Base-by-base conservation (phyloP, 2,113 vertebrate species). In the Corydoras sp. region DNA sequence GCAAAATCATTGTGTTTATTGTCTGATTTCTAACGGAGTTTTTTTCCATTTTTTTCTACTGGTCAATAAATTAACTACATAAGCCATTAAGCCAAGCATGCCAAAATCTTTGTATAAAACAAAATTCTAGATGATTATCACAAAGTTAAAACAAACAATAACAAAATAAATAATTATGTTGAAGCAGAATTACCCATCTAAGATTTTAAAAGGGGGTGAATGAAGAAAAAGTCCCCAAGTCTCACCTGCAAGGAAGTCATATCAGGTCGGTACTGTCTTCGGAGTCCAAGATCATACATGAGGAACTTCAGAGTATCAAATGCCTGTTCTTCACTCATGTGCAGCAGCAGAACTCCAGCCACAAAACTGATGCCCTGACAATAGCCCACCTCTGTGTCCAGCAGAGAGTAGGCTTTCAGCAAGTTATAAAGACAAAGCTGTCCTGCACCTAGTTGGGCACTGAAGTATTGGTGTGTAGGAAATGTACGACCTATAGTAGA, bases 311-410 rank as follows among this genome's bases (percentile, higher is more conserved):
- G 86, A 88, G 95, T 96, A 84, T 98, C 93, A 14, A 99, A 99
- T 73, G 97, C 94, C 84, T 98, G 95, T 13, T 96, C 95, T 76
- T 99, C 97, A 31, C 93, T 95, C 94, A 98, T 96, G 82, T 99
- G 97, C 18, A 99, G 88, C 79, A 99, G 92, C 75, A 99, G 86
- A 48, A 99, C 91, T 10, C 96, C 97, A 0, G 96, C 97, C 83
- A 99, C 93, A 58, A 99, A 99, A 86, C 97, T 99, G 82, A 99
- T 93, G 1, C 96, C 97, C 82, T 99, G 97, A 81, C 96, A 99
- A 85, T 99, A 99, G 77, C 96, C 97, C 60, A 98, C 95, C 89
- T 99, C 97, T 76, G 93, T 93, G 89, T 99, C 96, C 90, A 99
- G 88, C 87, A 99, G 87, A 78, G 96, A 98, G 70, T 99, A 99